phyloP scores from a whole-genome alignment of 2,113 vertebrate species.

The Baryphthengus martii region DNA sequence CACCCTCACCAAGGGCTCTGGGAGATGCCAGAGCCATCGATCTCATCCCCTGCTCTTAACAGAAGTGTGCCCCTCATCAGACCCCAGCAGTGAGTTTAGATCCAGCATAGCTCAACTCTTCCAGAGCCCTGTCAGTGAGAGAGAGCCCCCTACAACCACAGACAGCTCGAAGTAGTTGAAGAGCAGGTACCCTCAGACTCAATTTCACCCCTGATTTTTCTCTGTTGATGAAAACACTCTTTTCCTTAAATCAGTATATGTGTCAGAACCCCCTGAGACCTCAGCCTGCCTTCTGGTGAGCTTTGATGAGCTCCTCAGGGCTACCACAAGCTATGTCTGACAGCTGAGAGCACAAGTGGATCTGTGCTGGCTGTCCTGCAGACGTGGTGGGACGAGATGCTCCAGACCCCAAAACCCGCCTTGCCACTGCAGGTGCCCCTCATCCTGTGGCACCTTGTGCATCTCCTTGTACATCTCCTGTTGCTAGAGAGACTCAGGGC shows the following conservation, averaged over 20 bases:
- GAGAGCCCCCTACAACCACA: too few species aligned
- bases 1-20: background rate
- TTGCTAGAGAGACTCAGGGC: background rate
- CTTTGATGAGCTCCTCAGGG: background rate
- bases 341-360: background rate
- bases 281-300: background rate
- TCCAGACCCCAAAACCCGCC: rapidly evolving
- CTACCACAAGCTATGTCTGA: background rate
- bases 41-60: background rate
- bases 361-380: background rate
- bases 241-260: background rate
- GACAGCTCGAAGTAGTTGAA: background rate
- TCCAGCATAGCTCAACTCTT: rapidly evolving
- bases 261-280: background rate
- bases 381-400: background rate
- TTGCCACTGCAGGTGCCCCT: rapidly evolving
- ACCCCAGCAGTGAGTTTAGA: background rate
- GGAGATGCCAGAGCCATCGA: background rate
- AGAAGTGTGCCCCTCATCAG: rapidly evolving
- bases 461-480: rapidly evolving
- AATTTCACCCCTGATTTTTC: background rate
- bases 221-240: background rate
- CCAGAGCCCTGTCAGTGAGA: background rate
- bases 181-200: rapidly evolving
- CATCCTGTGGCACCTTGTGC: rapidly evolving